Base-by-base conservation (phyloP, 2,888 invertebrate species). In the Hirtodrosophila histrioides region DNA sequence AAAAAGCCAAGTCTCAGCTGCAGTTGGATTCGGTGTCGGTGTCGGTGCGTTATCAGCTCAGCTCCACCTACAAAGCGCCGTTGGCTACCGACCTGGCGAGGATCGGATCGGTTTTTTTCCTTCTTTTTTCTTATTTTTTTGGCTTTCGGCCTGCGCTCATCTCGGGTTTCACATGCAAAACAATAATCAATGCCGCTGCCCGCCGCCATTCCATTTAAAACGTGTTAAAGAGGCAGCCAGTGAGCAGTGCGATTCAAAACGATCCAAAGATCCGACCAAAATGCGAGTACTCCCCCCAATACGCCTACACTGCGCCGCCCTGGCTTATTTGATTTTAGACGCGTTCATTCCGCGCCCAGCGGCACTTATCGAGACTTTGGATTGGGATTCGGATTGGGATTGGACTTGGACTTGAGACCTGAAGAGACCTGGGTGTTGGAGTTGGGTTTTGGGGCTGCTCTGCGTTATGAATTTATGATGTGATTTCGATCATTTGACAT, bases 401-500 rank as follows among this genome's bases (percentile, higher is more conserved):
- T 46, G 37, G 11, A 27, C 27, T 37, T 37, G 11, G 31, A 8
- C 33, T 31, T 7, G 31, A 17, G 17, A 17, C 1, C 2, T 17
- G 17, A 17, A 2, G 17, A 17, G 17, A 17, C 17, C 2, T 17
- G 17, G 17, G 17, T 17, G 17, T 17, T 17, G 17, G 17, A 17
- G 17, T 45, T 49, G 49, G n/a, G 33, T 29, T 41, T 46, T 61
- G 35, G 35, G 35, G 37, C 58, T 66, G 24, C 50, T 44, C 44
- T 62, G 57, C 61, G 49, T 58, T 69, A 70, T 84, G 88, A 88
- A 90, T 90, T 90, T 90, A 90, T 89, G 89, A 90, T 89, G 90
- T 90, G 90, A 90, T 90, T 90, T 88, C 83, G 90, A 90, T 90
- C 89, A 90, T 90, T 90, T 90, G 89, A 90, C 89, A 89, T 90